Evolutionary conservation across 1,140 invertebrate genomes (phyloP).

Genomic region (Tetramorium alpestre): DNA sequence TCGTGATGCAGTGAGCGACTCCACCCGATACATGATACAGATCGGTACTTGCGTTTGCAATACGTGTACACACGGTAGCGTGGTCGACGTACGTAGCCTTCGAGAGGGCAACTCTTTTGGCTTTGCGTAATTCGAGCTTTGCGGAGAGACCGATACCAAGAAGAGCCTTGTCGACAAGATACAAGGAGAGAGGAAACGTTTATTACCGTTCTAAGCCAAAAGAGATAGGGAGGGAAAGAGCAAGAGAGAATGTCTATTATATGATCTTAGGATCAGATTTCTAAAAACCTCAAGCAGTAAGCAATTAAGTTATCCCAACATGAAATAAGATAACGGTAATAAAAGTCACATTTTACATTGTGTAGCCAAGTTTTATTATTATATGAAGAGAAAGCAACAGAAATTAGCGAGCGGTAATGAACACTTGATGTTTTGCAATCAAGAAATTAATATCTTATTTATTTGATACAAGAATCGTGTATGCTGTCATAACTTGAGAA

Average conservation of each 20-base stretch:
- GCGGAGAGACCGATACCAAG: slow-evolving; percentile 10
- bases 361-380: not conserved
- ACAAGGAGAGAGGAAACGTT: slow-evolving; percentile 13
- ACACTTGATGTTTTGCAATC: not conserved
- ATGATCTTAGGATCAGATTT: slow-evolving; percentile 6
- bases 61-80: slow-evolving; percentile 6
- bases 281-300: slow-evolving; percentile 28
- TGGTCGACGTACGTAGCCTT: not conserved
- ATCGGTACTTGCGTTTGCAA: slow-evolving; percentile 25
- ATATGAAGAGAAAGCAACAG: not conserved
- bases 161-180: slow-evolving; percentile 16
- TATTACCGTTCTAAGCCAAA: slow-evolving; percentile 36
- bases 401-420: not conserved
- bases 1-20: slow-evolving; percentile 15
- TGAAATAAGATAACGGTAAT: not conserved
- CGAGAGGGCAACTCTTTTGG: slow-evolving; percentile 40
- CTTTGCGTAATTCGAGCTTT: slow-evolving; percentile 50
- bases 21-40: slow-evolving; percentile 49
- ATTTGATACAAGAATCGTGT: not conserved
- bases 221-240: not conserved
- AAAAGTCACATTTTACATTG: not conserved
- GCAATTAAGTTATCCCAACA: slow-evolving; percentile 2
- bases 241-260: not conserved
- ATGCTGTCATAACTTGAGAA: not conserved
- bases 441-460: not conserved